Base-by-base conservation (phyloP, 2,113 vertebrate genomes). In the Mola mola region DNA sequence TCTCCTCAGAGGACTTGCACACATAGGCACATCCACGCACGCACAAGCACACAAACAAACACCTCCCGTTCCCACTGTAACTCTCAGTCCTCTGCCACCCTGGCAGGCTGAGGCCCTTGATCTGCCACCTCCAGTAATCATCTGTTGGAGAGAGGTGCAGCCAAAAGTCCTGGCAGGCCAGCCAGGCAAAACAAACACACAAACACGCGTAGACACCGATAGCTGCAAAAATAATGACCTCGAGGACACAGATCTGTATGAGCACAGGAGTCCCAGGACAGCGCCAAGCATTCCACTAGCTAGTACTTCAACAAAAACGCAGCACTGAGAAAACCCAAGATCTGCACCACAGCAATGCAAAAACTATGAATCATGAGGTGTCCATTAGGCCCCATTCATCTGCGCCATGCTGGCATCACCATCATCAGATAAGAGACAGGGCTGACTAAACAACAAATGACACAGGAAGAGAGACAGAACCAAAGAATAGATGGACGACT, bases 61-160 rank as follows among this genome's bases (percentile, higher is more conserved):
- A 70, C 67, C 59, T 79, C 60, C 68, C 65, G 55, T 33, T 80
- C 59, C 81, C 70, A 78, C 59, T 72, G 75, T 89, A 88, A 86
- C 89, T 82, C 78, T 85, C 71, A 52, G 66, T 70, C 71, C 63
- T 78, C 69, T 76, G 72, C 81, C 75, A 50, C 26, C 8, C 73
- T 85, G 79, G 85, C 81, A 86, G 74, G 66, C 83, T 46, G 53
- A 79, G 72, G 64, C 87, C 84, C 86, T 87, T 89, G 88, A 88
- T 90, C 89, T 88, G 82, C 82, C 86, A 86, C 86, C 79, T 92
- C 83, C 78, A 81, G 86, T 87, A 84, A 84, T 82, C 78, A 85
- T 86, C 87, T 40, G 59, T 37, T 49, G 76, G 61, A 75, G 55
- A 70, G 70, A 61, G 72, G 48, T 72, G 65, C 66, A 81, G 69